Conservation (phyloP, 2,797 vertebrate genomes). For the Sphenodon punctatus region DNA sequence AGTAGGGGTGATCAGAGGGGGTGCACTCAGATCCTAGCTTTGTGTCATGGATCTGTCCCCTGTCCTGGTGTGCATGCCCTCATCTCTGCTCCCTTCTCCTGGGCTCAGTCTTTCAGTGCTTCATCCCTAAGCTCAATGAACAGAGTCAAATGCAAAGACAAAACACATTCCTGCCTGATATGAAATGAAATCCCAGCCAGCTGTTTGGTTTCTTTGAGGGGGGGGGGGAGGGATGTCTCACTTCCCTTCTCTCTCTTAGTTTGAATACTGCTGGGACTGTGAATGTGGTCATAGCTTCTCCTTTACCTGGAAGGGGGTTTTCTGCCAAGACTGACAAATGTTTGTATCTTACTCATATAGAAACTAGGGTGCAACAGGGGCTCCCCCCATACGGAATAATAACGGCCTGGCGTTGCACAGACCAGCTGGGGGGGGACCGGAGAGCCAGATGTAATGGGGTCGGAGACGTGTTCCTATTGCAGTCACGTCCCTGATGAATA, state of each 20-base stretch:
- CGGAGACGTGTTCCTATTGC: neutral
- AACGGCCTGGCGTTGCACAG: neutral
- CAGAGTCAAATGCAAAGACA: neutral
- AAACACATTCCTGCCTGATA: neutral
- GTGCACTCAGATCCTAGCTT: no score
- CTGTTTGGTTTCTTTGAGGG: neutral
- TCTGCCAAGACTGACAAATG: neutral
- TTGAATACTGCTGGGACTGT: neutral
- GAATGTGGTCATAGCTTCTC: neutral
- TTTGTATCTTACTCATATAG: slow-evolving; percentile 35
- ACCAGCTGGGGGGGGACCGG: no score
- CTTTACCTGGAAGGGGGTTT: slow-evolving; percentile 1
- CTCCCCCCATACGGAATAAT: neutral
- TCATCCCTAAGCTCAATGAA: no score
- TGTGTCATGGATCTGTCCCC: no score
- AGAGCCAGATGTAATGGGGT: neutral
- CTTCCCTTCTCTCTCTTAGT: neutral
- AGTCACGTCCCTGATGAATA: neutral
- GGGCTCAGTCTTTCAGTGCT: no score
- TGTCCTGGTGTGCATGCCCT: no score
- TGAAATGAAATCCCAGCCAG: neutral
- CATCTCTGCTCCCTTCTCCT: no score
- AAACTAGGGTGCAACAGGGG: neutral
- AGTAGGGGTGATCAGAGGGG: no score
- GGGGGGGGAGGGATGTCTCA: neutral